Base-by-base conservation (phyloP, 2,113 vertebrate species). In the Phodopus roborovskii region DNA sequence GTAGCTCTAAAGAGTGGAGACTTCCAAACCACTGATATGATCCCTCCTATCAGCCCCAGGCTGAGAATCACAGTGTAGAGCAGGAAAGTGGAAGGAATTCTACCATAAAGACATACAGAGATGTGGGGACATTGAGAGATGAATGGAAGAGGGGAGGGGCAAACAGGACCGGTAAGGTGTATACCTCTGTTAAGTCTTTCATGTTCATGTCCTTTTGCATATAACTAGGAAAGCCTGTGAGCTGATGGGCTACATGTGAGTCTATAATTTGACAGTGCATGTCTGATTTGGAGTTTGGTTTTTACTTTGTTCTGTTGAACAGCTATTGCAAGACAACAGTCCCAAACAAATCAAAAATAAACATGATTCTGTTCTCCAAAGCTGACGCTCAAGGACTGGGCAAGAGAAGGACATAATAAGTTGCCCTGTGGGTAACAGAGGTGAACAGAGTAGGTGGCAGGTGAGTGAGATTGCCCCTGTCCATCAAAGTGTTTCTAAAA, bases 211-310 rank as follows among this genome's bases (percentile, higher is more conserved):
- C 30, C 36, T 8, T 58, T 58, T 75, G 39, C 42, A 24, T 62
- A 17, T 36, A 36, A 45, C 56, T 8, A 36, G 68, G 58, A 50
- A 33, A 39, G 0, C 9, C 42, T 9, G 0, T 17, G 22, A 73
- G 24, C 36, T n/a, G 84, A 17, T 33, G n/a, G 15, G 36, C 33
- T 82, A 12, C 73, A 13, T 22, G 3, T 33, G 71, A 45, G 15
- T 79, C 87, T 24, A 1, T n/a, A 26, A 10, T 11, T 71, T 53
- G 48, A 26, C 7, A 73, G 17, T 13, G 6, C 15, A 66, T 19
- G 16, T 82, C 19, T 70, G 81, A 11, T 56, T 97, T 94, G 45
- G 62, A 10, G 50, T 22, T 60, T 66, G 17, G n/a, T 50, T 93
- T 85, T 94, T 88, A 24, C 17, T 66, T 62, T 17, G 62, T 70